A percentile compares a stretch with the other conserved stretches of the same genome.
Conservation (phyloP, 2,113 vertebrate genomes). For the Mobula hypostoma region DNA sequence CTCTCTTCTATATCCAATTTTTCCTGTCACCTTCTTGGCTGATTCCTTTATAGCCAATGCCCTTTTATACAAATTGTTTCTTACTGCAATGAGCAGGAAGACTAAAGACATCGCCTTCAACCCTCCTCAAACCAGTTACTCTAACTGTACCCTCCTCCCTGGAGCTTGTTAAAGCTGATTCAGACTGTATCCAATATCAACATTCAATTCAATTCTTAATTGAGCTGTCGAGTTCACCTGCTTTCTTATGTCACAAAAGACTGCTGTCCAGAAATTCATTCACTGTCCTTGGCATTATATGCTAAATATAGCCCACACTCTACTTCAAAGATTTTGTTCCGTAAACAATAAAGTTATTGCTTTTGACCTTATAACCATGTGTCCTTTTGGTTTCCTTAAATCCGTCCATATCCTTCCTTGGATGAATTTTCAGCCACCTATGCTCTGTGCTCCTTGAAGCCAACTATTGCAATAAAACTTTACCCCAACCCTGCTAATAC, state of each 20-base stretch:
- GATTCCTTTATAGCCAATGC: neutral
- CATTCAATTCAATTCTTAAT: neutral
- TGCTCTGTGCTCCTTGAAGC: neutral
- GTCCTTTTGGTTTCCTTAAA: neutral
- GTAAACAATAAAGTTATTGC: no score
- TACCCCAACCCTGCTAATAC: neutral
- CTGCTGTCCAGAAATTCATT: no score
- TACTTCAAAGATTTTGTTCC: no score
- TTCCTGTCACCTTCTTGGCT: neutral
- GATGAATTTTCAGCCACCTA: neutral
- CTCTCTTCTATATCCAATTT: neutral
- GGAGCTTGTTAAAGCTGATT: neutral
- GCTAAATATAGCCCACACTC: no score
- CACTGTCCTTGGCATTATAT: no score
- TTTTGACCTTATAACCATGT: neutral
- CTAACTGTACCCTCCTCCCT: neutral
- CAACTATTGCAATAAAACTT: neutral
- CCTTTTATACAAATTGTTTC: neutral
- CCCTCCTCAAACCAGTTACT: neutral
- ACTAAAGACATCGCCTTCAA: neutral
- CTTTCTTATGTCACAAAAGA: no score
- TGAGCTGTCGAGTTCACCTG: no score
- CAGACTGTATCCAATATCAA: neutral
- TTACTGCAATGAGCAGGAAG: neutral
- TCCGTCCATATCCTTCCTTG: neutral